phyloP scores from a whole-genome alignment of 2,113 vertebrate species.

The Daubentonia madagascariensis region DNA sequence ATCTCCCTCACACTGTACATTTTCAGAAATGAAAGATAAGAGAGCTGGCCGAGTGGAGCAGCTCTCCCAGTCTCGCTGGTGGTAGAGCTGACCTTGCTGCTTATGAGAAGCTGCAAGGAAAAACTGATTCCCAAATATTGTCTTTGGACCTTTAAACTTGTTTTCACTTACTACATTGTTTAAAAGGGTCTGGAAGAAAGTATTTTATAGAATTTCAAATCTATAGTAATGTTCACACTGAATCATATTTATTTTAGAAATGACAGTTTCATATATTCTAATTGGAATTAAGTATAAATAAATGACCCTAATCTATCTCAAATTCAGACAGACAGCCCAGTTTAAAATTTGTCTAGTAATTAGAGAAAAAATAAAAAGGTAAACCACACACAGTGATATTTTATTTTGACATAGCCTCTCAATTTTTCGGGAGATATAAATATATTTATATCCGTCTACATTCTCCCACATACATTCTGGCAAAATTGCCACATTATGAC shows the following conservation, averaged over 20 bases:
- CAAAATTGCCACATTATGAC: constrained; percentile 21
- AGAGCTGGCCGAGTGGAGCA: accelerated
- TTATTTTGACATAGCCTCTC: constrained; percentile 62
- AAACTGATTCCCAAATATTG: background rate
- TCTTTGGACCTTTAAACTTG: background rate
- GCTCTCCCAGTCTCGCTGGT: background rate
- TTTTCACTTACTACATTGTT: background rate
- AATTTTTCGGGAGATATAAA: constrained; percentile 25
- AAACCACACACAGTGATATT: background rate
- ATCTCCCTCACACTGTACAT: background rate
- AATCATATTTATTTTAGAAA: constrained; percentile 51
- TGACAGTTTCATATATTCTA: constrained; percentile 35
- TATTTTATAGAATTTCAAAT: constrained; percentile 18
- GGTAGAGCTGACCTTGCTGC: background rate
- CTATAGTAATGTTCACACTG: background rate
- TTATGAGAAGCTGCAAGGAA: background rate
- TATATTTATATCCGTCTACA: constrained; percentile 30
- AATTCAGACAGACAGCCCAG: background rate
- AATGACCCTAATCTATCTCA: constrained; percentile 56
- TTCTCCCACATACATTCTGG: constrained; percentile 34
- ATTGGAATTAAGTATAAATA: constrained; percentile 61
- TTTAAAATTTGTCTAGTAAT: constrained; percentile 57
- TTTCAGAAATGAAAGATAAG: background rate
- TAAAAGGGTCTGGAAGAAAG: background rate
- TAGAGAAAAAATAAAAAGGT: constrained; percentile 39